Base-by-base conservation (phyloP, 2,888 invertebrate genomes). In the Melieria crassipennis region DNA sequence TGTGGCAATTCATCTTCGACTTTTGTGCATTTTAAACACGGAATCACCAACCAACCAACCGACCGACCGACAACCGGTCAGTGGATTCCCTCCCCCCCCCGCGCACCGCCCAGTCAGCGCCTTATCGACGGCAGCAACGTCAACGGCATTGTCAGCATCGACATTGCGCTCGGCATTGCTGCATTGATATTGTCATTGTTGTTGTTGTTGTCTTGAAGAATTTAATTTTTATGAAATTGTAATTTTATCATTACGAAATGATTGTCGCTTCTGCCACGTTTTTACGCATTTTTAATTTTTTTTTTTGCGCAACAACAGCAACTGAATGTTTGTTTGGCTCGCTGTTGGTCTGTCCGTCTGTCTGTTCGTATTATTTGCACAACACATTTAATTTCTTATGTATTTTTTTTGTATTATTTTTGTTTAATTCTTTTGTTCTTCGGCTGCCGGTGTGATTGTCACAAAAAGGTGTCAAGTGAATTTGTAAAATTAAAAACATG, bases 391-490 rank as follows among this genome's bases (percentile, higher is more conserved):
- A 30, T 30, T 30, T 30, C 30, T 30, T 30, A 30, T 30, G 2
- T 30, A 30, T 13, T 52, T 11, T 52, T 52, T 5, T 5, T 52
- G 13, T 52, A n/a, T 52, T 52, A 50, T 50, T 50, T 50, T 50
- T 50, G 7, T 50, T 16, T 57, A 4, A 10, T n/a, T 13, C 10
- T 57, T 57, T 56, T 45, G 48, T 63, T 43, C 47, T 57, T 58
- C 13, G 30, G 61, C 10, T 42, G 67, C 30, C 46, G 48, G 7
- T 65, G 64, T 56, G 11, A 30, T 63, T 68, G 64, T 67, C 75
- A 73, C 72, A 71, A 73, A 74, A 75, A 77, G 75, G 77, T 77
- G 77, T 77, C 76, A 77, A 77, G 76, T 76, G 77, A 75, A 77
- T 77, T 77, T 77, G 77, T 77, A 76, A 74, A 75, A 75, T 74